These are phyloP conservation scores for Poliocrania exsul DNA, from an alignment of 2,797 vertebrate genomes.

Conservation along the genomic window DNA sequence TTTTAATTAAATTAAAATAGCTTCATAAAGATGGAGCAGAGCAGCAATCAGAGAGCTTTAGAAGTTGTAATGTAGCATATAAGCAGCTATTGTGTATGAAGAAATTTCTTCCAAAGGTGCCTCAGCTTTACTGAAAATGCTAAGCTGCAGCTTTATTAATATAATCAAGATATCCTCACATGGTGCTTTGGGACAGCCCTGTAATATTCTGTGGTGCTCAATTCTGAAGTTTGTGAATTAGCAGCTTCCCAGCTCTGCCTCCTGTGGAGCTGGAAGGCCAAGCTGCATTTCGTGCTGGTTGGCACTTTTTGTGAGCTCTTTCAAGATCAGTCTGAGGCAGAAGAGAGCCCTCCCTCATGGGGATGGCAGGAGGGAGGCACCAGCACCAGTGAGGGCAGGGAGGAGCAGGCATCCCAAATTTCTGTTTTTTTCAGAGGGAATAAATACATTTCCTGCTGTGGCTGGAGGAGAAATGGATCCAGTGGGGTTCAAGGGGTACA, in stretches of 20 bases:
- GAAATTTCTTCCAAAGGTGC: neutral
- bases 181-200: neutral
- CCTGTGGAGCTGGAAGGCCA: neutral
- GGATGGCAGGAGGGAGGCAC: neutral
- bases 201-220: neutral
- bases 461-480: neutral
- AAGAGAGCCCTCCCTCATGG: rapidly evolving
- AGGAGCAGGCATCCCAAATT: neutral
- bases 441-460: neutral
- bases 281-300: neutral
- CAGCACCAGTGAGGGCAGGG: neutral
- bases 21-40: neutral
- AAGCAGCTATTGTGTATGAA: neutral
- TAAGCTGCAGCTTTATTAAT: neutral
- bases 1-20: conserved; percentile 4
- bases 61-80: neutral
- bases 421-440: neutral
- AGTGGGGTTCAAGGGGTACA: neutral
- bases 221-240: neutral
- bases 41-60: neutral
- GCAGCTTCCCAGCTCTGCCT: neutral
- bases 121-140: neutral
- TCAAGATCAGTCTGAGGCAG: neutral
- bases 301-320: neutral
- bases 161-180: neutral